Percentiles rank a stretch among this genome's conserved stretches.
These are phyloP conservation scores for Desoria tigrina DNA, from an alignment of 2,888 invertebrate genomes.

Conservation along the genomic window DNA sequence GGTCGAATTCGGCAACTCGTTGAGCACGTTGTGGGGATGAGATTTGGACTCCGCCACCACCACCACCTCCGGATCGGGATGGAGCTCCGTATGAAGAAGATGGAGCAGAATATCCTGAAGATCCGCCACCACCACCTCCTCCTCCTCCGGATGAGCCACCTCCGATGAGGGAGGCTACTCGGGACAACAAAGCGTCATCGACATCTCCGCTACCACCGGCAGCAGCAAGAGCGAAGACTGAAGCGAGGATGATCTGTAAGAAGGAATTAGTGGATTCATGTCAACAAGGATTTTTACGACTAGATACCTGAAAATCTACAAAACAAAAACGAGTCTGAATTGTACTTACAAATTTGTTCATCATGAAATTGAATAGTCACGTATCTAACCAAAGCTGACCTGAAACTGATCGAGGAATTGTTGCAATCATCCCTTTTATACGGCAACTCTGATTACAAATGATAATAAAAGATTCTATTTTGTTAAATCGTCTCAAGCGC, in stretches of 20 bases:
- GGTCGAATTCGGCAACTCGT: constrained; percentile 33
- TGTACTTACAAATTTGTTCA: constrained; percentile 32
- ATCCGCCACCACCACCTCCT: constrained; percentile 21
- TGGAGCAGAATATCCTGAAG: constrained; percentile 14
- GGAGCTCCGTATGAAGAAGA: constrained; percentile 33
- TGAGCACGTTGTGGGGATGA: constrained; percentile 36
- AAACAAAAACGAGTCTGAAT: background rate
- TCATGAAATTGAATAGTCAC: constrained; percentile 19
- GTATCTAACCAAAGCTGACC: constrained; percentile 12
- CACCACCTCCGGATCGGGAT: constrained; percentile 20
- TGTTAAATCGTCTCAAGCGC: no score
- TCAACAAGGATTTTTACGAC: no score
- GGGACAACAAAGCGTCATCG: constrained; percentile 29
- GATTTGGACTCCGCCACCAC: constrained; percentile 30
- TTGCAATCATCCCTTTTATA: constrained; percentile 28
- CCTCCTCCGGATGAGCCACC: constrained; percentile 24
- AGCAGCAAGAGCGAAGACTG: constrained; percentile 34
- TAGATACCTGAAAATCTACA: no score
- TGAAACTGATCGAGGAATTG: constrained; percentile 25
- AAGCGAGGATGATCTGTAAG: constrained; percentile 35
- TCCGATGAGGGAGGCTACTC: constrained; percentile 11
- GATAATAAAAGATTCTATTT: no score
- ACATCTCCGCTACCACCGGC: constrained; percentile 39
- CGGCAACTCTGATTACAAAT: background rate
- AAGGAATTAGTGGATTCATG: background rate